phyloP scores from a whole-genome alignment of 2,797 vertebrate species.

The Saxicola maurus region DNA sequence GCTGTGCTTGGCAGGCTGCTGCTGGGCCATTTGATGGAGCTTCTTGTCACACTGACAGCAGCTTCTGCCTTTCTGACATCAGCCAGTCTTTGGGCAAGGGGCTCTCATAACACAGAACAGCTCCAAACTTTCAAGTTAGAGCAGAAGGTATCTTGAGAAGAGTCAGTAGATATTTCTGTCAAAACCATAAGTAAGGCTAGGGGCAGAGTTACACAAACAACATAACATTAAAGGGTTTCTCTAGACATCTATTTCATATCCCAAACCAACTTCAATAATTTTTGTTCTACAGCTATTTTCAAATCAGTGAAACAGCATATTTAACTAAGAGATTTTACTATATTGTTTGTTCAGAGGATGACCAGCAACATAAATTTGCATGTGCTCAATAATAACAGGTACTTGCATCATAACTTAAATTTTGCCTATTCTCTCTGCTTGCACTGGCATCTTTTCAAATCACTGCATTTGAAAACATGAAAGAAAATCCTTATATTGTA shows the following conservation, averaged over 20 bases:
- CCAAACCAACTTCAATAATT: background rate
- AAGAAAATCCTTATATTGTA: background rate
- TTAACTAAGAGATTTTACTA: background rate
- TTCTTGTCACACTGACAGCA: background rate
- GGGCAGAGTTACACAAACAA: background rate
- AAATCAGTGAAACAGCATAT: background rate
- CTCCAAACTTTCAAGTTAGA: background rate
- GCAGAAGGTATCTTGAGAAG: background rate
- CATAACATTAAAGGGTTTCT: background rate
- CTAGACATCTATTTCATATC: background rate
- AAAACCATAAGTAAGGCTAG: background rate
- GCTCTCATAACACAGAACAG: background rate
- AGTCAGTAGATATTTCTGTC: background rate
- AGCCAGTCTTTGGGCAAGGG: background rate
- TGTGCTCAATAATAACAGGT: background rate
- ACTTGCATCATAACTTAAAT: background rate
- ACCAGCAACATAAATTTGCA: background rate
- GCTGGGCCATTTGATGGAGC: accelerated
- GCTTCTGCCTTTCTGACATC: background rate
- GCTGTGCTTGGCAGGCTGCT: background rate
- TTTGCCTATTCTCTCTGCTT: background rate
- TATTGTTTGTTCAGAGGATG: background rate
- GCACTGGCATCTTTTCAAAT: background rate
- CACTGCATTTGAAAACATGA: background rate
- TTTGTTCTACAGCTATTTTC: background rate